Base-by-base conservation (phyloP, 2,797 vertebrate species). In the Steatocranus sp. region DNA sequence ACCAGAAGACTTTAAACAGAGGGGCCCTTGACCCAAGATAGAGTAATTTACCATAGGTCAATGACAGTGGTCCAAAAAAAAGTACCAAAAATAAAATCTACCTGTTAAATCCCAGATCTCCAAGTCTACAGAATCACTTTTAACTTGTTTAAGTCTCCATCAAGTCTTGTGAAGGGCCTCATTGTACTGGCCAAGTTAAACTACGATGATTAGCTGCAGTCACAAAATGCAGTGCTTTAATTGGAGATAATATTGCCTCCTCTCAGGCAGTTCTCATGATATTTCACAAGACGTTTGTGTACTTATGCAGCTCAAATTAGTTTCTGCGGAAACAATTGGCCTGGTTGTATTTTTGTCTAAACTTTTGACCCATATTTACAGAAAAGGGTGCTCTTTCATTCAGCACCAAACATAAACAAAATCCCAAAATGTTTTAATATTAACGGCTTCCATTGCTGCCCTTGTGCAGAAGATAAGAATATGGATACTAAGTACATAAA, bases 181-280 rank as follows among this genome's bases (percentile, higher is more conserved):
- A 83, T 94, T 94, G 92, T 93, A 85, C 75, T 70, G 86, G 75
- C 75, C 49, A 68, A 86, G 70, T 84, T 82, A 79, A 89, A 89
- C 84, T 84, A 86, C 80, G 86, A 93, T 78, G 87, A 87, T 32
- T 12, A 79, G 75, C 76, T 73, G 79, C 79, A 87, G 93, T 95
- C 93, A 94, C 91, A 94, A 94, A 93, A 92, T 5, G 7, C 68
- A 79, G 41, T 66, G 87, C 63, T 90, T 83, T 84, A 89, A 91
- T 30, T 83, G 80, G 53, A 86, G 70, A 90, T 87, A 85, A 90
- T 54, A 49, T 46, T 54, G 79, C 25, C 53, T 89, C 74, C 74
- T 87, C 75, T 78, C 49, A 76, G 73, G 76, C 75, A 56, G 80
- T 86, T 81, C 85, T 86, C 85, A 78, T 88, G 85, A 91, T 85